Evolutionary conservation across 2,888 invertebrate genomes (phyloP).

Genomic region (Eulithis testata): DNA sequence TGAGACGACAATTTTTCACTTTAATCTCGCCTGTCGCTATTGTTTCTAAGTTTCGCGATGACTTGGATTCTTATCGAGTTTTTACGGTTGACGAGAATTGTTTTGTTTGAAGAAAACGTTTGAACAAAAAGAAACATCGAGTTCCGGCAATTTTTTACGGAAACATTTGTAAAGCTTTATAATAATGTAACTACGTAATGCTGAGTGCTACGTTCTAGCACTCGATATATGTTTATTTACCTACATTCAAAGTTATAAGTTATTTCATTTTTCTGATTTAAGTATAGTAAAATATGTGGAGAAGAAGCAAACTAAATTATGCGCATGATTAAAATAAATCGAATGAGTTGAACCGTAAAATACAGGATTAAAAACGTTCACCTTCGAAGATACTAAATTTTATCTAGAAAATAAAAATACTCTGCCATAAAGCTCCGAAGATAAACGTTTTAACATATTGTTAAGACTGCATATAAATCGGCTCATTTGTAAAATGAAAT

Average conservation of each 20-base stretch:
- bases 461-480: constrained; percentile 64
- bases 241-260: too few species aligned
- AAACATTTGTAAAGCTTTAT: too few species aligned
- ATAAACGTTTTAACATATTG: constrained; percentile 57
- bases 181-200: too few species aligned
- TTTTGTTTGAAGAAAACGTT: constrained; percentile 28
- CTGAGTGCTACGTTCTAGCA: too few species aligned
- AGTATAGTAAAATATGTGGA: not conserved
- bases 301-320: not conserved
- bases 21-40: constrained; percentile 59
- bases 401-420: constrained; percentile 53
- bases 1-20: constrained; percentile 60
- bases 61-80: constrained; percentile 53
- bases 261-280: too few species aligned
- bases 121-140: constrained; percentile 1
- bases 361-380: constrained; percentile 18
- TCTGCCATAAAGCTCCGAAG: constrained; percentile 53
- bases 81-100: constrained; percentile 49
- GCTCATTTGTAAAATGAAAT: constrained; percentile 52
- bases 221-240: too few species aligned
- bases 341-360: constrained; percentile 20
- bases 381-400: constrained; percentile 19
- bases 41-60: constrained; percentile 52
- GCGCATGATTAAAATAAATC: constrained; percentile 10
- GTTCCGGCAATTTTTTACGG: too few species aligned